phyloP scores from a whole-genome alignment of 2,113 vertebrate genomes.

The Phalacrocorax pelagicus region DNA sequence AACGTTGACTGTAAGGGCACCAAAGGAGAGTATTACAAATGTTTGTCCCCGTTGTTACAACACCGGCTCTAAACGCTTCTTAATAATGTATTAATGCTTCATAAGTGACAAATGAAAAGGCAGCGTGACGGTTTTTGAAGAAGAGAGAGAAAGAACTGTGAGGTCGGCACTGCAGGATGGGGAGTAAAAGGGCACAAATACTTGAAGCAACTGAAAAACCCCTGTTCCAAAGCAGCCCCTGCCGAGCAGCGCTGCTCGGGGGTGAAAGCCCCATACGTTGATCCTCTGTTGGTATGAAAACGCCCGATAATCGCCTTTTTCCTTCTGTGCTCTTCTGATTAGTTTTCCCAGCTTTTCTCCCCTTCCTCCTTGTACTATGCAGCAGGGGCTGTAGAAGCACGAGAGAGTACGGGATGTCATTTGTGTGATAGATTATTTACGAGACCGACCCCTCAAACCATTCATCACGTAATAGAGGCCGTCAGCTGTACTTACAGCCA shows the following conservation, averaged over 20 bases:
- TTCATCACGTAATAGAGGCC: background rate
- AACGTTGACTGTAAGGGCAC: background rate
- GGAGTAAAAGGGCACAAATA: background rate
- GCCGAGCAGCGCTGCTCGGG: fast-evolving
- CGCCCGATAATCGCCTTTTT: background rate
- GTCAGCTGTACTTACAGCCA: background rate
- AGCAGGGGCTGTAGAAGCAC: background rate
- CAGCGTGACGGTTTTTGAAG: background rate
- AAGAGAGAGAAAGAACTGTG: background rate
- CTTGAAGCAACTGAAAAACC: background rate
- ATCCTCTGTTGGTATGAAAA: background rate
- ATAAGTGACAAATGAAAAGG: background rate
- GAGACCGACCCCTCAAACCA: background rate
- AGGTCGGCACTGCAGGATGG: background rate
- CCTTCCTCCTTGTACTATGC: background rate
- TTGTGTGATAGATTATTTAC: background rate
- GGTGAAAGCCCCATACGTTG: fast-evolving
- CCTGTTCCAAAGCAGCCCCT: background rate
- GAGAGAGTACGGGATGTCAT: fast-evolving
- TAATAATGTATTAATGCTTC: background rate
- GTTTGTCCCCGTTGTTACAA: background rate
- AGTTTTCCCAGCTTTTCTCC: background rate
- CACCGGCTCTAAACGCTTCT: background rate
- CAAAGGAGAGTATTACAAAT: background rate
- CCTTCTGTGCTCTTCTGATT: background rate